phyloP scores from a whole-genome alignment of 1,140 invertebrate species.

The Brachionus asplanchnoidis region DNA sequence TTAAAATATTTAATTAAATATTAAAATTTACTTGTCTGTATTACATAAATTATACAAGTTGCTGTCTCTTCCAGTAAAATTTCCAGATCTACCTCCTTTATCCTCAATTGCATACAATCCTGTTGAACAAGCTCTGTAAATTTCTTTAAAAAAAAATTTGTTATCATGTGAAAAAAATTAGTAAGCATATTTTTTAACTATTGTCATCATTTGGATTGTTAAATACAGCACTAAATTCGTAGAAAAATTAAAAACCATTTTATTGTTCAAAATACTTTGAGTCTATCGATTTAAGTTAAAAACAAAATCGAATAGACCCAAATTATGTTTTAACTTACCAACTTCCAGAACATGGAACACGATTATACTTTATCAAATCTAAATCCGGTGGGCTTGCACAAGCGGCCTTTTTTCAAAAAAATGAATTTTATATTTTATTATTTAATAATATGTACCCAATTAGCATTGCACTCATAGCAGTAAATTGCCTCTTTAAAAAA shows the following conservation, averaged over 20 bases:
- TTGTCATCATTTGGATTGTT: background rate
- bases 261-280: background rate
- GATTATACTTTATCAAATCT: background rate
- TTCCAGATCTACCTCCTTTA: background rate
- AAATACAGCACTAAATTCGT: background rate
- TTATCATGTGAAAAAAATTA: background rate
- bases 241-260: background rate
- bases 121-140: background rate
- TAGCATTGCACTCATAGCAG: background rate
- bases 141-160: background rate
- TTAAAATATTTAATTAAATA: background rate
- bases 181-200: background rate
- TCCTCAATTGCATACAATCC: background rate
- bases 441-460: background rate
- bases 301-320: background rate
- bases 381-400: background rate
- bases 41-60: background rate
- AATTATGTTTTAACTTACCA: background rate
- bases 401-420: background rate
- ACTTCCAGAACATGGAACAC: background rate
- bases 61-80: background rate
- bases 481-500: slow-evolving; percentile 1
- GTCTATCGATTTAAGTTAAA: background rate
- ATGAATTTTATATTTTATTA: background rate
- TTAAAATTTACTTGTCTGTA: background rate